phyloP scores from a whole-genome alignment of 2,113 vertebrate genomes.

The Tympanuchus pallidicinctus region DNA sequence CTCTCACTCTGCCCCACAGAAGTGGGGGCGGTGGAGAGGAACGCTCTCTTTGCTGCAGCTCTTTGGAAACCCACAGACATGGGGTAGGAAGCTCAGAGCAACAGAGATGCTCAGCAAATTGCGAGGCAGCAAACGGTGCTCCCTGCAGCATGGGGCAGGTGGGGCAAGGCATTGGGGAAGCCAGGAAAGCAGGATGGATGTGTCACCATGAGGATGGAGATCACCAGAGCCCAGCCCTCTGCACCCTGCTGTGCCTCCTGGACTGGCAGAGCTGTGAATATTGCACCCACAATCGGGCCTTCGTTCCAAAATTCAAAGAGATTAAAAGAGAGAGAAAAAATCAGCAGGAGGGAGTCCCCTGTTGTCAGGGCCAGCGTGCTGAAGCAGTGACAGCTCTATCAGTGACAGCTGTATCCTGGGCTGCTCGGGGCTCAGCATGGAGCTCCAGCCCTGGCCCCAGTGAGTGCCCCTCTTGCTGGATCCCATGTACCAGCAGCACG shows the following conservation, averaged over 20 bases:
- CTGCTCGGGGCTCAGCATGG: neutral
- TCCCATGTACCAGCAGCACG: neutral
- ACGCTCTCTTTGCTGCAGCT: neutral
- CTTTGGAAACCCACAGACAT: neutral
- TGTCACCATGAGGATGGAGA: accelerated
- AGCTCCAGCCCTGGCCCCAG: neutral
- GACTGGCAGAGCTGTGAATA: neutral
- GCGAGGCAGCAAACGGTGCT: neutral
- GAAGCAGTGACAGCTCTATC: neutral
- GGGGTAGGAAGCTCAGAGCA: neutral
- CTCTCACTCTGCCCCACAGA: neutral
- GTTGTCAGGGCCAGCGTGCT: accelerated
- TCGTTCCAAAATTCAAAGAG: neutral
- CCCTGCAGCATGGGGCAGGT: accelerated
- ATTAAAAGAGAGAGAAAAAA: constrained; percentile 43
- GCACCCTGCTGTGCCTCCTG: accelerated
- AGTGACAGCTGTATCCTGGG: accelerated
- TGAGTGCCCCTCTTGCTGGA: accelerated
- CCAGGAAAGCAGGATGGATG: neutral
- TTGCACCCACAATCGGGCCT: neutral
- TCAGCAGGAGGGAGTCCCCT: neutral
- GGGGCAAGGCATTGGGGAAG: neutral
- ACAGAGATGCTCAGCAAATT: too few relatives aligned
- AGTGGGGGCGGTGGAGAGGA: accelerated
- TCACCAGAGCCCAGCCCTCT: neutral